Evolutionary conservation across 2,888 invertebrate genomes (phyloP).

Genomic region (Aleiodes alternator): DNA sequence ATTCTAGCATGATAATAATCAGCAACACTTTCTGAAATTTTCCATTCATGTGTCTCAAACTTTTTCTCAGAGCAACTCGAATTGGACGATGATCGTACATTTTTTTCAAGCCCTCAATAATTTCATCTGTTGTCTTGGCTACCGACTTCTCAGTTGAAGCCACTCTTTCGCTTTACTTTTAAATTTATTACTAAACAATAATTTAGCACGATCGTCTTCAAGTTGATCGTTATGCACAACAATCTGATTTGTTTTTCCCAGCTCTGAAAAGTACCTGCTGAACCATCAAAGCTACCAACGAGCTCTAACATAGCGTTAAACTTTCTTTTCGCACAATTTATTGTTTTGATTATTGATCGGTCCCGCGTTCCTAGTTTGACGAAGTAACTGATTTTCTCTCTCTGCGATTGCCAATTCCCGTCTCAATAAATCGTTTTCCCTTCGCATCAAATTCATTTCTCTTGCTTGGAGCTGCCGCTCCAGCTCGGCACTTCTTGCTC

Average conservation of each 20-base stretch:
- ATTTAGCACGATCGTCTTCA: constrained; percentile 29
- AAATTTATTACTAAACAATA: constrained; percentile 40
- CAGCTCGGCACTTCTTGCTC: too few relatives aligned
- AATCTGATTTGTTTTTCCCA: constrained; percentile 39
- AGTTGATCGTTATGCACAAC: constrained; percentile 28
- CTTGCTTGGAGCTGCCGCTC: neutral
- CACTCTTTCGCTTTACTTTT: constrained; percentile 41
- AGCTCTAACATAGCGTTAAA: constrained; percentile 37
- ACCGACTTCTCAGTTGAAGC: constrained; percentile 19
- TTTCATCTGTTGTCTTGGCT: constrained; percentile 27
- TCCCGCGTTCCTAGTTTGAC: neutral
- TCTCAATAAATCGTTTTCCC: constrained; percentile 44
- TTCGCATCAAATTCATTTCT: constrained; percentile 29
- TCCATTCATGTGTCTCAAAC: constrained; percentile 52
- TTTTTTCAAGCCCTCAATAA: constrained; percentile 48
- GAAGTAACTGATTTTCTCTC: constrained; percentile 34
- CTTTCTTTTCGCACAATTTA: constrained; percentile 10
- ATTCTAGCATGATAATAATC: constrained; percentile 55
- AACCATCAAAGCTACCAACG: constrained; percentile 36
- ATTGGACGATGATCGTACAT: constrained; percentile 51
- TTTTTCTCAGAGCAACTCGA: constrained; percentile 47
- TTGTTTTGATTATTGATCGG: neutral
- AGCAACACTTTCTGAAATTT: constrained; percentile 47
- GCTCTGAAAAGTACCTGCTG: constrained; percentile 27
- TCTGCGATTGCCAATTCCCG: constrained; percentile 40